These are phyloP conservation scores for Diploscapter pachys DNA, from an alignment of 1,140 invertebrate species.

Conservation along the genomic window DNA sequence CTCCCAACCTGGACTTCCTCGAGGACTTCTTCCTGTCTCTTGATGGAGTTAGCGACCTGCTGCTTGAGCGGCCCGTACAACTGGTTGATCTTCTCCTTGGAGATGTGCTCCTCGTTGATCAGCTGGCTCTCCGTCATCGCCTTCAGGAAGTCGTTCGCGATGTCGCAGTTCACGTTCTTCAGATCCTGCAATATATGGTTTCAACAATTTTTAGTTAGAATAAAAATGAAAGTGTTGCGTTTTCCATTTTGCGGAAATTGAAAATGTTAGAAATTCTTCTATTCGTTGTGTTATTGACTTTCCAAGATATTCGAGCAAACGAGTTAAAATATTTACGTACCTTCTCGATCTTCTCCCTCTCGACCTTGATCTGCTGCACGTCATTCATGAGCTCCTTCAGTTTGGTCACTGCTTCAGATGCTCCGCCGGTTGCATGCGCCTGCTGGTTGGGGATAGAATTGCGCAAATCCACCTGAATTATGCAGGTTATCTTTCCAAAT, in stretches of 20 bases:
- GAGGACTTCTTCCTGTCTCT: conserved; percentile 75
- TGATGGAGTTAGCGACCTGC: conserved; percentile 69
- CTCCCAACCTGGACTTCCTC: conserved; percentile 69
- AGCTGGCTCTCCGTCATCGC: conserved; percentile 75
- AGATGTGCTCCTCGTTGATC: conserved; percentile 73
- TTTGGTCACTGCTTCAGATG: conserved; percentile 65
- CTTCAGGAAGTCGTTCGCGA: conserved; percentile 65
- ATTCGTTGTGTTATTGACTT: no score
- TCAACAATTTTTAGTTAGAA: background rate
- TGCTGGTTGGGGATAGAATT: conserved; percentile 59
- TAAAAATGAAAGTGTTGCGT: no score
- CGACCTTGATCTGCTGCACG: conserved; percentile 81
- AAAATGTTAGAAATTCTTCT: no score
- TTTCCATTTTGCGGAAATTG: no score
- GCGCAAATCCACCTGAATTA: conserved; percentile 60
- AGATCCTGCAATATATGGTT: conserved; percentile 67
- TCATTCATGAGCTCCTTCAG: conserved; percentile 78
- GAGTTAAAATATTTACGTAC: conserved; percentile 50
- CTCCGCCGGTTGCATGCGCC: conserved; percentile 27
- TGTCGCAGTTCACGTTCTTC: conserved; percentile 77
- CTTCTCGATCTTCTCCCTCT: conserved; percentile 65
- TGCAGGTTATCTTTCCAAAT: no score
- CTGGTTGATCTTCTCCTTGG: conserved; percentile 71
- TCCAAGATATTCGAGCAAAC: no score
- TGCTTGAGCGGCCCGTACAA: conserved; percentile 78